phyloP scores from a whole-genome alignment of 92 coral and sea anemone species.

The Zoanthus sansibaricus region DNA sequence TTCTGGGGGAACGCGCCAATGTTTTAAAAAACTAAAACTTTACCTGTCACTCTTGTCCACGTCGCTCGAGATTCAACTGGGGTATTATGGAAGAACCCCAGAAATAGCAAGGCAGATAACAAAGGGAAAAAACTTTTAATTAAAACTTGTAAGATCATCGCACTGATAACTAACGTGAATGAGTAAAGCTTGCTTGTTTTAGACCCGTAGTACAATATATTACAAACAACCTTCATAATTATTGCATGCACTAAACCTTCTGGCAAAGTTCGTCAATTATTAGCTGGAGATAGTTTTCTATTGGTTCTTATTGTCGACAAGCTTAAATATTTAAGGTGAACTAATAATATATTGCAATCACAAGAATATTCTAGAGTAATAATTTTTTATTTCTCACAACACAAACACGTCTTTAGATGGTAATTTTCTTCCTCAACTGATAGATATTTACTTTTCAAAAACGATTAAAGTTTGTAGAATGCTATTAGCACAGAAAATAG shows the following conservation, averaged over 20 bases:
- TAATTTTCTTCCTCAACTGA: neutral
- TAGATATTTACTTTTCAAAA: neutral
- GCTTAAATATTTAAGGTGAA: conserved; percentile 17
- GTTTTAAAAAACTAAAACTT: neutral
- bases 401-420: neutral
- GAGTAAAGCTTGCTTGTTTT: neutral
- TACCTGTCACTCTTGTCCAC: conserved; percentile 37
- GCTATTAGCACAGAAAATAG: neutral
- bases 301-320: conserved; percentile 7
- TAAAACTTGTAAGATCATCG: neutral
- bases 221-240: conserved; percentile 35
- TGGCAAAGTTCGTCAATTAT: conserved; percentile 22
- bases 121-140: neutral
- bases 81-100: neutral
- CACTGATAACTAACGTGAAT: neutral
- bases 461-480: neutral
- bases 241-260: conserved; percentile 22
- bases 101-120: neutral
- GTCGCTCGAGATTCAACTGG: neutral
- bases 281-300: conserved; percentile 6
- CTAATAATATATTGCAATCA: neutral
- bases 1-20: neutral
- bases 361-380: conserved; percentile 23
- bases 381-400: neutral
- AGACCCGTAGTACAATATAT: conserved; percentile 11